phyloP scores from a whole-genome alignment of 1,140 invertebrate species.

The Nymphalis io region DNA sequence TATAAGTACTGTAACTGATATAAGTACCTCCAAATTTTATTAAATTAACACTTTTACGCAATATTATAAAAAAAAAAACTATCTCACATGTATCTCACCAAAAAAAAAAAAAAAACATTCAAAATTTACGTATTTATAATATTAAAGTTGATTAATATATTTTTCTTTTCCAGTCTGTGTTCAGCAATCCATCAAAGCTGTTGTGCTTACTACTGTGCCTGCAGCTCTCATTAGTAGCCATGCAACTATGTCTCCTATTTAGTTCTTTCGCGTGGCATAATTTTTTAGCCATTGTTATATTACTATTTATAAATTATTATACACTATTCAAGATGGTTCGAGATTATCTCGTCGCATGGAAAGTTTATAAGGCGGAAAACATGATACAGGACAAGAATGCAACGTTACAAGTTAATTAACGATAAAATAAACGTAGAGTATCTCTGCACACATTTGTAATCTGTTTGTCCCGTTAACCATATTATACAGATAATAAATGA shows the following conservation, averaged over 20 bases:
- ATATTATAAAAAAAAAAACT: too few relatives aligned
- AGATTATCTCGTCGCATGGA: slow-evolving; percentile 92
- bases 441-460: slow-evolving; percentile 6
- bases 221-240: slow-evolving; percentile 86
- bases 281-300: slow-evolving; percentile 90
- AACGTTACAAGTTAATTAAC: slow-evolving; percentile 35
- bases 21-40: too few relatives aligned
- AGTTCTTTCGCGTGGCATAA: slow-evolving; percentile 94
- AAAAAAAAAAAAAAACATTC: too few relatives aligned
- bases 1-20: too few relatives aligned
- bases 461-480: too few relatives aligned
- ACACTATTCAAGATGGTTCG: slow-evolving; percentile 93
- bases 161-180: slow-evolving; percentile 86
- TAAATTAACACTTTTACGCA: too few relatives aligned
- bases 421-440: not conserved
- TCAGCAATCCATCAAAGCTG: slow-evolving; percentile 91
- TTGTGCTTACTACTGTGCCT: slow-evolving; percentile 88
- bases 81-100: too few relatives aligned
- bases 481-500: too few relatives aligned
- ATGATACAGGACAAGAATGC: slow-evolving; percentile 83
- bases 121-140: not conserved
- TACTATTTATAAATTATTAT: slow-evolving; percentile 95
- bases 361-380: slow-evolving; percentile 89
- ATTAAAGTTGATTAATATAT: not conserved
- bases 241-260: slow-evolving; percentile 90